These are phyloP conservation scores for Dendrocincla fuliginosa DNA, from an alignment of 2,797 vertebrate species.

Conservation along the genomic window DNA sequence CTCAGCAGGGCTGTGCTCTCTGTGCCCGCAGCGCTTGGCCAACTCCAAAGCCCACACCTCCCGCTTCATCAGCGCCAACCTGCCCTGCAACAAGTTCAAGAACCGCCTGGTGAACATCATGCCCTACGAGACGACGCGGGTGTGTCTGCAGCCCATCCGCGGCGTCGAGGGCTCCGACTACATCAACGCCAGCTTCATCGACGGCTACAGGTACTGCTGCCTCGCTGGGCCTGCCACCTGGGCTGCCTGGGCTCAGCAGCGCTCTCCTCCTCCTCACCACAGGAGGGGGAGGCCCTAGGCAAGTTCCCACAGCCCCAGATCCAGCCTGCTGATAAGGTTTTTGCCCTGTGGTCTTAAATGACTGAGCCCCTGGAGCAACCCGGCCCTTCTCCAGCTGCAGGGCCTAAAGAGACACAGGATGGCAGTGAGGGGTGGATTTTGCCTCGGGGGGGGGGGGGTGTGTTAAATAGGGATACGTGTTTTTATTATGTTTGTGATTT, in stretches of 20 bases:
- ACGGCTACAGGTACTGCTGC: constrained; percentile 88
- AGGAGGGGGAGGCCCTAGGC: no score
- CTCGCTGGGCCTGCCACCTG: no score
- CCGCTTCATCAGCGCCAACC: constrained; percentile 97
- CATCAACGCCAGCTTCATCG: constrained; percentile 96
- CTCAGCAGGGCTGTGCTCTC: not conserved
- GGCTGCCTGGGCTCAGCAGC: no score
- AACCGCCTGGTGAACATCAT: constrained; percentile 99
- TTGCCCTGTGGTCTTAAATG: not conserved
- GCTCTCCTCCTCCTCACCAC: accelerated
- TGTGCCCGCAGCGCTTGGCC: constrained; percentile 85
- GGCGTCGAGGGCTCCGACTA: constrained; percentile 97
- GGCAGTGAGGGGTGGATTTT: not conserved
- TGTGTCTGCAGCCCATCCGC: constrained; percentile 96
- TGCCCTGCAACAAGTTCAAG: constrained; percentile 99
- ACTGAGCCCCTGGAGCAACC: not conserved
- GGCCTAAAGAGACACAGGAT: not conserved
- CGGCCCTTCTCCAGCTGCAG: not conserved
- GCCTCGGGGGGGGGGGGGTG: not conserved
- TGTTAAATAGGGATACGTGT: not conserved
- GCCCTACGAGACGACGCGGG: constrained; percentile 96
- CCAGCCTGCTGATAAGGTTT: not conserved
- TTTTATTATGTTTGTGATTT: not conserved
- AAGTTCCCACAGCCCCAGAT: not conserved
- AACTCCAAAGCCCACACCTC: constrained; percentile 98